Conservation (phyloP, 2,888 invertebrate species). For the Acrobasis consociella region DNA sequence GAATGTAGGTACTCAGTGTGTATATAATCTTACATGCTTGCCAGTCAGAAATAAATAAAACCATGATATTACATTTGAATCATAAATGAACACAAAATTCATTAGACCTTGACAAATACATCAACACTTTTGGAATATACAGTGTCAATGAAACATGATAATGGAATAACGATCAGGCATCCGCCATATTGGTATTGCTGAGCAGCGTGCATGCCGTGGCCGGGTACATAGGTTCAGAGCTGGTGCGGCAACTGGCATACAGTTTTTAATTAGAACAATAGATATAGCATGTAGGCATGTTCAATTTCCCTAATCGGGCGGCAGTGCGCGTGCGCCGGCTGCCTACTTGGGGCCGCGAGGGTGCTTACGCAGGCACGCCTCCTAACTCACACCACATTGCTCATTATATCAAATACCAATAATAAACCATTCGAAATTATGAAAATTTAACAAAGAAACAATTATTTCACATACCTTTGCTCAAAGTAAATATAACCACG, state of each 20-base stretch:
- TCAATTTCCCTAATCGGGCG: constrained; percentile 67
- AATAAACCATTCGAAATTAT: constrained; percentile 8
- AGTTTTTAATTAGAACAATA: constrained; percentile 56
- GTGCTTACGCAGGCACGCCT: constrained; percentile 69
- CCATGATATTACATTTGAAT: constrained; percentile 1
- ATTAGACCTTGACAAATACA: constrained; percentile 20
- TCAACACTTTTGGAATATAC: constrained; percentile 19
- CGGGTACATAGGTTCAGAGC: not conserved
- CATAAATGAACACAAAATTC: constrained; percentile 19
- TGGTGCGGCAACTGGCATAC: constrained; percentile 6
- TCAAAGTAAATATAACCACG: not conserved
- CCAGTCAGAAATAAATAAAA: too few species aligned
- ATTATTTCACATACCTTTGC: constrained; percentile 2
- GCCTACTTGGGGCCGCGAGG: constrained; percentile 72
- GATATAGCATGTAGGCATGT: constrained; percentile 49
- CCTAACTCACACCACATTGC: constrained; percentile 42
- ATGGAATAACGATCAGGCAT: constrained; percentile 15
- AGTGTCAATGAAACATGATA: constrained; percentile 24
- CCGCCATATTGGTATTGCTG: constrained; percentile 8
- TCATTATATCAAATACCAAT: constrained; percentile 25
- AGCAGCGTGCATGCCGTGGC: not conserved
- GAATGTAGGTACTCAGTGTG: too few species aligned
- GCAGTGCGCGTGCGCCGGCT: constrained; percentile 52
- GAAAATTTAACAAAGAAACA: not conserved
- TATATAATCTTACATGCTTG: too few species aligned